Conservation (phyloP, 2,888 invertebrate genomes). For the Cyrtodaria siliqua region DNA sequence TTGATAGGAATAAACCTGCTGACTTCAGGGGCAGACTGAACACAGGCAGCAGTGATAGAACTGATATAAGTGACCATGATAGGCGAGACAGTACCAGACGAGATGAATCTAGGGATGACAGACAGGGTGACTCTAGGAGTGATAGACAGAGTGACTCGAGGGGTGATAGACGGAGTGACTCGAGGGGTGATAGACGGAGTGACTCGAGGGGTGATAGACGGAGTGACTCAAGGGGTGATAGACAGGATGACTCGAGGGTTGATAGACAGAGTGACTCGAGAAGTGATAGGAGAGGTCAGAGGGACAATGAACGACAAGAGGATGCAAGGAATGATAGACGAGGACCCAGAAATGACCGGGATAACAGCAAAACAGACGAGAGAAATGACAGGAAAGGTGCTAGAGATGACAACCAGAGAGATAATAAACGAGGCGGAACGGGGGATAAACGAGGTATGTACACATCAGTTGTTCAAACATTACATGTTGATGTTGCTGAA, state of each 20-base stretch:
- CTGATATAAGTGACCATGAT: background rate
- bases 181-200: too few species aligned
- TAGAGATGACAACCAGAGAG: background rate
- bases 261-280: too few species aligned
- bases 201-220: background rate
- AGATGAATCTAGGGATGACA: background rate
- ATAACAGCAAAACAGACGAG: too few species aligned
- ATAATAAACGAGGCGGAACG: background rate
- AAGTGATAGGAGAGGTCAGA: background rate
- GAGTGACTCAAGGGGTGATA: background rate
- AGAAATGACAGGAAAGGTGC: background rate
- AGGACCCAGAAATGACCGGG: background rate
- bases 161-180: too few species aligned
- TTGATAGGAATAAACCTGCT: background rate
- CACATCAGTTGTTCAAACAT: too few species aligned
- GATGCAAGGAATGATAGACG: background rate
- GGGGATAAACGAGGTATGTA: constrained; percentile 7
- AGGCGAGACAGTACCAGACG: constrained; percentile 7
- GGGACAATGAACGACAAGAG: background rate
- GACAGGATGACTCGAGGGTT: too few species aligned
- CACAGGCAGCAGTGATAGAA: constrained; percentile 9
- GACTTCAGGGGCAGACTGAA: background rate
- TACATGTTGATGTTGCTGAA: too few species aligned
- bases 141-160: too few species aligned
- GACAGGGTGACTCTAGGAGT: background rate